Base-by-base conservation (phyloP, 2,113 vertebrate species). In the Echinops telfairi region DNA sequence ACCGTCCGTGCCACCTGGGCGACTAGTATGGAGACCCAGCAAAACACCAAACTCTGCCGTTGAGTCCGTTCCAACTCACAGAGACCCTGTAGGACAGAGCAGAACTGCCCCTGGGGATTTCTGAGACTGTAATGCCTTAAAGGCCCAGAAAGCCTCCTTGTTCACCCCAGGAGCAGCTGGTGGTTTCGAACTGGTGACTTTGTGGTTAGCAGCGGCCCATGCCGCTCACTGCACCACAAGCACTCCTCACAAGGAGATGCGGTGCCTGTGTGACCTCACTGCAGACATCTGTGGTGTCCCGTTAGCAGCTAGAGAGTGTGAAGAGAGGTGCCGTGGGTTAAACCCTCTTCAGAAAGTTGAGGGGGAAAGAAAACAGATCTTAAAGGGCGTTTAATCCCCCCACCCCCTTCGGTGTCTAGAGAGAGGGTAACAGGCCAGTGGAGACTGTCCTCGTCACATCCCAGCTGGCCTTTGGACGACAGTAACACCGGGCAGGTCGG, bases 291-390 rank as follows among this genome's bases (percentile, higher is more conserved):
- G 93, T 66, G 78, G 80, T 58, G 89, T 83, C 88, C 47, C 20
- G 27, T 71, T 88, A 90, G 73, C 96, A 95, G 90, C 90, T 76
- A 95, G 96, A 93, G 90, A 82, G 76, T 92, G 94, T 94, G 66
- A 71, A 33, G 31, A 80, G 88, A 90, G 96, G 96, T 97, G 90
- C 95, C 94, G 96, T 40, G 40, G 40, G 40, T 40, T 40, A 40
- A 40, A 94, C 53, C 88, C 82, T 96, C 93, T 96, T 94, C 87
- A 33, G 93, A 88, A 93, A 93, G 88, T 53, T 93, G 71, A 31
- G 95, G 91, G 70, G 90, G 76, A 66, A 7, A 7, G 62, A 27
- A 88, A 89, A 38, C 16, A 58, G 73, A 90, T 94, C 95, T 95
- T 89, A 96, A 40, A 96, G 82, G 33, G 81, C 83, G 89, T 80